Evolutionary conservation across 2,113 vertebrate genomes (phyloP).

Genomic region (Kryptolebias marmoratus): DNA sequence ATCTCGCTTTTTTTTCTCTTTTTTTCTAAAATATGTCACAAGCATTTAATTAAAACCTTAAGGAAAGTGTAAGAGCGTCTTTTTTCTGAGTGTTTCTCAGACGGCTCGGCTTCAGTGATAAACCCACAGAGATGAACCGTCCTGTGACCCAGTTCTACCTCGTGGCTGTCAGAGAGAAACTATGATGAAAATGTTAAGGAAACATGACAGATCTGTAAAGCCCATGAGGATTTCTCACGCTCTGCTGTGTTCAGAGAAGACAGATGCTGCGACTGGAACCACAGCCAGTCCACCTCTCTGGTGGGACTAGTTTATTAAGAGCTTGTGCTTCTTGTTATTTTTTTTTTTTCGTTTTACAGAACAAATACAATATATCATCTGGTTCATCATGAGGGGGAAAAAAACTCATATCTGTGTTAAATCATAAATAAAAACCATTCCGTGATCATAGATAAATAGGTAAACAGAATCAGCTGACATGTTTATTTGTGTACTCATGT

Average conservation of each 20-base stretch:
- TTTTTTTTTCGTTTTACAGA: not conserved
- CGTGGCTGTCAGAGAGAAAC: constrained; percentile 20
- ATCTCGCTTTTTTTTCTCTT: no score
- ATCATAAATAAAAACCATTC: not conserved
- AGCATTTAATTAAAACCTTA: not conserved
- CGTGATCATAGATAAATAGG: constrained; percentile 37
- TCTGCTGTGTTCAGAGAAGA: constrained; percentile 35
- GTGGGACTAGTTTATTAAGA: not conserved
- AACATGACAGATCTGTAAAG: constrained; percentile 47
- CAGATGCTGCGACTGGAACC: constrained; percentile 19
- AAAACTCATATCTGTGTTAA: no score
- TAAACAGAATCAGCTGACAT: constrained; percentile 33
- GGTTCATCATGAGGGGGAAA: not conserved
- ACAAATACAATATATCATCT: not conserved
- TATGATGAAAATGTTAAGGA: constrained; percentile 45
- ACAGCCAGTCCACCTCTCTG: not conserved
- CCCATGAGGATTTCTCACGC: constrained; percentile 36
- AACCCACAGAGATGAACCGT: constrained; percentile 13
- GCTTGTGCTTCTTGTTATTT: not conserved
- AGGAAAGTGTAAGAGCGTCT: no score
- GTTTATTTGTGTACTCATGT: constrained; percentile 23
- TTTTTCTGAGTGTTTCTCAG: not conserved
- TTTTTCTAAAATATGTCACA: not conserved
- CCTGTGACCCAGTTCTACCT: constrained; percentile 47
- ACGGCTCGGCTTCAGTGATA: not conserved